These are phyloP conservation scores for Melinopterus prodromus DNA, from an alignment of 2,888 invertebrate genomes.

Conservation along the genomic window DNA sequence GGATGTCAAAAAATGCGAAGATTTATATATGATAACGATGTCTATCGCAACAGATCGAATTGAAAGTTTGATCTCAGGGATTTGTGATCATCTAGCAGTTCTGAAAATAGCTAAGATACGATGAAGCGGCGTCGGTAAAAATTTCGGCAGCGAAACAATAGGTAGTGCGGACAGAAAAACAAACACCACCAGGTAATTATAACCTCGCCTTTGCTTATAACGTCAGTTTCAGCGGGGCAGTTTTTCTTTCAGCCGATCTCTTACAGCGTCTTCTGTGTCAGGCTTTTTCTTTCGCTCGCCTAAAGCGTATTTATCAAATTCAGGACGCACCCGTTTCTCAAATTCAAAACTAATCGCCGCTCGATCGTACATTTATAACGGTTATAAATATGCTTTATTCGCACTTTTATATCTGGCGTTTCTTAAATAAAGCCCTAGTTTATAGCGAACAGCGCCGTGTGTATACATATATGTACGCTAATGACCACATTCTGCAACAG, in stretches of 20 bases:
- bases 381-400: slow-evolving; percentile 4
- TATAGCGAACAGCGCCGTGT: neutral
- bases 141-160: neutral
- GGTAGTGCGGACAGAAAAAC: neutral
- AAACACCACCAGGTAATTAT: neutral
- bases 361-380: neutral
- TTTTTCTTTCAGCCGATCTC: too few relatives aligned
- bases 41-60: too few relatives aligned
- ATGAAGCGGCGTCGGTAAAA: neutral
- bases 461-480: neutral
- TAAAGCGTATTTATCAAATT: neutral
- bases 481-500: neutral
- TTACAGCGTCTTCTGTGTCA: too few relatives aligned
- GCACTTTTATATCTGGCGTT: neutral
- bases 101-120: neutral
- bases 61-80: neutral
- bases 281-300: too few relatives aligned
- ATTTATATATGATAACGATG: too few relatives aligned
- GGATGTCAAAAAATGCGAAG: too few relatives aligned
- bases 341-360: neutral
- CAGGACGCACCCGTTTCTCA: neutral
- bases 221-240: too few relatives aligned
- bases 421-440: neutral
- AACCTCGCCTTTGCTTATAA: too few relatives aligned
- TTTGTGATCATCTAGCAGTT: neutral